Evolutionary conservation across 2,888 invertebrate genomes (phyloP).

Genomic region (Plebejus melissa): DNA sequence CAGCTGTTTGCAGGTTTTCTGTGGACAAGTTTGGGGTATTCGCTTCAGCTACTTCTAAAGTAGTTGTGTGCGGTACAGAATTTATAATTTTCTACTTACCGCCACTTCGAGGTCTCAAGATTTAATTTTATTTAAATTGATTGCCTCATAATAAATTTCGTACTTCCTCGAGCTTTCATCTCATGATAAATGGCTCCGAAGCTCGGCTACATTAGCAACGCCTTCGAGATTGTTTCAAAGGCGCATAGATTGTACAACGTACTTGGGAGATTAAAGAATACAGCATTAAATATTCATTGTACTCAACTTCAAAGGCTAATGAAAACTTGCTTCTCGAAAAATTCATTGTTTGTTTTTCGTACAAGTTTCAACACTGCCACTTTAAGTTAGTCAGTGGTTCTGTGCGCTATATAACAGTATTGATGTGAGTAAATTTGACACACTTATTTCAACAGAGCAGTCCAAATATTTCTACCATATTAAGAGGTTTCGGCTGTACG

Average conservation of each 20-base stretch:
- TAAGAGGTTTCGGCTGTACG: no score
- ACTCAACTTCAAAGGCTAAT: conserved; percentile 2
- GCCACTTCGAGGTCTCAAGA: neutral
- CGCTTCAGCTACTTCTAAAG: neutral
- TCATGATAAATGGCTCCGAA: conserved; percentile 13
- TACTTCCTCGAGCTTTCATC: conserved; percentile 8
- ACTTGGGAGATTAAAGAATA: conserved; percentile 2
- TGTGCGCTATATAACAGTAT: neutral
- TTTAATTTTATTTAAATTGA: neutral
- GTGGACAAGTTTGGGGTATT: neutral
- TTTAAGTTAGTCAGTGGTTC: neutral
- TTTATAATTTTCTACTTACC: neutral
- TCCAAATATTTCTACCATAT: neutral
- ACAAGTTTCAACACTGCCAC: neutral
- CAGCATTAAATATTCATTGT: neutral
- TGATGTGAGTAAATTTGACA: neutral
- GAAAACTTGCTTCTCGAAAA: neutral
- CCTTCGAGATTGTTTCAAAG: conserved; percentile 7
- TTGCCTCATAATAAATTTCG: neutral
- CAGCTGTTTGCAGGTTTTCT: neutral
- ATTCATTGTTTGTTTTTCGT: neutral
- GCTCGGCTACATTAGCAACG: conserved; percentile 5
- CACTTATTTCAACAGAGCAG: neutral
- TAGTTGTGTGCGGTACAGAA: neutral
- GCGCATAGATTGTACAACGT: neutral